phyloP scores from a whole-genome alignment of 2,888 invertebrate species.

The Plusia festucae region DNA sequence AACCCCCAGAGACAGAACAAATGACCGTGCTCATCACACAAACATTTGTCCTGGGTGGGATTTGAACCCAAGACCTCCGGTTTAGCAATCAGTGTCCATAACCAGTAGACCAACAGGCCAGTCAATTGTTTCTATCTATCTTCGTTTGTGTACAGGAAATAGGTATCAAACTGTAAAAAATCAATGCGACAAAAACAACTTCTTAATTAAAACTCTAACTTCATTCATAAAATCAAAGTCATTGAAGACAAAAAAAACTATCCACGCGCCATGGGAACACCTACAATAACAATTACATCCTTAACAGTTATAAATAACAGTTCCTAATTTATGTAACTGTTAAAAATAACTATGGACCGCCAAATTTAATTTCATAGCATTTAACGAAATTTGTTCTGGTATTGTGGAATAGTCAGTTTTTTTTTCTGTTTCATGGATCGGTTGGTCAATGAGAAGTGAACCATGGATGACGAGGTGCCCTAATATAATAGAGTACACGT shows the following conservation, averaged over 20 bases:
- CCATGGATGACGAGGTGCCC: constrained; percentile 24
- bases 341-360: constrained; percentile 48
- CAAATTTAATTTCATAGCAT: constrained; percentile 64
- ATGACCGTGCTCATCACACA: too few species aligned
- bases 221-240: constrained; percentile 9
- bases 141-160: too few species aligned
- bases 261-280: constrained; percentile 26
- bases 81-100: too few species aligned
- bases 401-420: constrained; percentile 54
- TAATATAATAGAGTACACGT: background rate
- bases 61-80: too few species aligned
- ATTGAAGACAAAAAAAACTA: constrained; percentile 29
- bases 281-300: constrained; percentile 15
- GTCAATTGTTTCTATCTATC: too few species aligned
- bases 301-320: constrained; percentile 45
- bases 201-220: background rate
- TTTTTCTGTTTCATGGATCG: constrained; percentile 44
- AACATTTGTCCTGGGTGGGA: too few species aligned
- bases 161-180: too few species aligned
- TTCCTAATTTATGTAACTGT: constrained; percentile 51
- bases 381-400: constrained; percentile 53
- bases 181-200: background rate
- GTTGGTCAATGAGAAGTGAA: constrained; percentile 39
- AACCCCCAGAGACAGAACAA: too few species aligned
- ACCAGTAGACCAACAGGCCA: too few species aligned